Evolutionary conservation across 2,888 invertebrate species (phyloP), one percentile per base, ranked within the genome.

Genomic region (Anodontia alba): DNA sequence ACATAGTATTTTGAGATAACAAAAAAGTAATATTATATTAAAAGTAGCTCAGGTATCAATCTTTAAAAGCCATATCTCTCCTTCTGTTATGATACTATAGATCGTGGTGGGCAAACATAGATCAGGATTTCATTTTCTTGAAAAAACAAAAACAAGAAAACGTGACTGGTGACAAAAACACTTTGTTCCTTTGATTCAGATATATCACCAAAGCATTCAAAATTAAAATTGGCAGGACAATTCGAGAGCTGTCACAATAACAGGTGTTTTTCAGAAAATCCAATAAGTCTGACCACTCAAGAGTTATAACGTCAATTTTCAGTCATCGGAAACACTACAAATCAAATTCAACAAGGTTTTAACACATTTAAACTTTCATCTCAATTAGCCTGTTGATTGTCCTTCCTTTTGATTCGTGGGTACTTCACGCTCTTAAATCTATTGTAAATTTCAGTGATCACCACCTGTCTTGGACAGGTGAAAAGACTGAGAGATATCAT

Each of bases 221-320:
- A 33, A 62, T 33, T 33, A 7, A 62, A 62, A 33, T 23, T n/a
- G 62, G n/a, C 62, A 31, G 26, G 20, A 31, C 26, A 62, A 62
- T 15, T 62, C 62, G 7, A 62, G 23, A 5, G 33, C 12, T 20
- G 31, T 17, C 31, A 62, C 7, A 33, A 10, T 33, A 62, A 62
- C 62, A 62, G 62, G 33, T 62, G 62, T 7, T 31, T 62, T 62
- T 10, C n/a, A 12, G 62, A 62, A 62, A 62, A 62, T 62, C 23
- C 29, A 62, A 62, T 62, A 20, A 33, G 33, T 15, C 20, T 62
- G 62, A 33, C 62, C 31, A 3, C 29, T 62, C 8, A 33, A 62
- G 62, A 62, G 62, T 17, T 33, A 62, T 62, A 62, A 33, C 62
- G 33, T 3, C 62, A 62, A 62, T 62, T 62, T 62, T 62, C 62